Base-by-base conservation (phyloP, 2,888 invertebrate species). In the Ennomos fuscantarius region DNA sequence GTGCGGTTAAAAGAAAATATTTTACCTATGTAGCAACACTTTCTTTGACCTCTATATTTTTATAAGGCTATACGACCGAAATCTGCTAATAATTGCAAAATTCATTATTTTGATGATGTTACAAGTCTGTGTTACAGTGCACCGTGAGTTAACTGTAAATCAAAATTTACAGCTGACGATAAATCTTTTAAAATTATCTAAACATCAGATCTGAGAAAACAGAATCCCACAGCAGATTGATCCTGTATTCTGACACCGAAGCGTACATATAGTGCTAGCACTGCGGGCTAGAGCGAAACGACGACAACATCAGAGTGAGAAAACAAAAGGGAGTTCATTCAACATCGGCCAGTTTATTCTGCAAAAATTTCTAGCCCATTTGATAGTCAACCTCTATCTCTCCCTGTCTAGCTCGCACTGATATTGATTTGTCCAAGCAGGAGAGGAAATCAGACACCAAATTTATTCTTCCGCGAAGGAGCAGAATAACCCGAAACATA, bases 321-420 rank as follows among this genome's bases (percentile, higher is more conserved):
- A 84, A 84, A 86, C 82, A 84, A 86, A 81, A 76, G 80, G 69
- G 78, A 83, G 81, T 87, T 87, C 86, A 89, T 89, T 89, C 84
- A 88, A 81, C 79, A 86, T 79, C 83, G 80, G 81, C 80, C 79
- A 81, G 81, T 81, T 82, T 79, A 83, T 84, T 84, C 82, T 81
- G 78, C 75, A 77, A 82, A 79, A 76, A 82, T 77, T 81, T 73
- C 72, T 70, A 74, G 65, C 74, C 76, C 78, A 82, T 82, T 81
- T 82, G 78, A 79, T 83, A 84, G 82, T 82, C 81, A 83, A 75
- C 76, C 74, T 67, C 72, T 70, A 63, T 69, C 73, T 66, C 60
- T 83, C 82, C 72, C 72, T 79, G 66, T 84, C 79, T 70, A 32
- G 31, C 78, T 41, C 72, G 32, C 35, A 53, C 44, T 59, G 63